Evolutionary conservation across 1,140 invertebrate species (phyloP).

Genomic region (Camponotus floridanus): DNA sequence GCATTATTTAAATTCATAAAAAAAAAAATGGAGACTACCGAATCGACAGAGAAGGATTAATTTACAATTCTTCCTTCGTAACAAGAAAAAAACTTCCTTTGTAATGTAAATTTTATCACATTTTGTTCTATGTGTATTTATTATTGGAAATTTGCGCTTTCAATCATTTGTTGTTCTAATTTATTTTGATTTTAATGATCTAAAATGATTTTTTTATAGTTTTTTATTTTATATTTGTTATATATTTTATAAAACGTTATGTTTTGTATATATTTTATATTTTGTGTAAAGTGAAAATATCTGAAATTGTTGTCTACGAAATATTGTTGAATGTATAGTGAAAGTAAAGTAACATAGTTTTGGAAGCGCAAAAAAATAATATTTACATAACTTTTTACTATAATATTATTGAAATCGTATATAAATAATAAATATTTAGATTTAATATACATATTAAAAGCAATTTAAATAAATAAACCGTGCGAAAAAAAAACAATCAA

Average conservation of each 20-base stretch:
- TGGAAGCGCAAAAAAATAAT: neutral
- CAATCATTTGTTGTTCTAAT: neutral
- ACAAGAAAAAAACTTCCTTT: neutral
- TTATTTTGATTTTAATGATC: slow-evolving; percentile 14
- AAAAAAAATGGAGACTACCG: neutral
- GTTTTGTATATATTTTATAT: neutral
- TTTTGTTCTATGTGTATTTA: neutral
- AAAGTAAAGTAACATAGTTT: neutral
- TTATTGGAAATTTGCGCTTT: slow-evolving; percentile 18
- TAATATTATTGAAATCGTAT: neutral
- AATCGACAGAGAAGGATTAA: neutral
- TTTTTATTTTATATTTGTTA: slow-evolving; percentile 17
- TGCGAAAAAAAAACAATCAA: too few species aligned
- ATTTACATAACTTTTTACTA: neutral
- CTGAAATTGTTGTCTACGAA: slow-evolving; percentile 7
- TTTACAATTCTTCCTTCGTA: neutral
- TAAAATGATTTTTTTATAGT: neutral
- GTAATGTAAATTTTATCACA: slow-evolving; percentile 14
- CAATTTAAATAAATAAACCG: too few species aligned
- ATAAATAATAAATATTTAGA: slow-evolving; percentile 18
- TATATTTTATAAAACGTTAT: neutral
- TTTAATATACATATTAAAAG: too few species aligned
- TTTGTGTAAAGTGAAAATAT: neutral
- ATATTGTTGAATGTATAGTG: slow-evolving; percentile 1
- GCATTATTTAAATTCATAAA: neutral